Base-by-base conservation (phyloP, 2,888 invertebrate species). In the Prosapia bicincta region DNA sequence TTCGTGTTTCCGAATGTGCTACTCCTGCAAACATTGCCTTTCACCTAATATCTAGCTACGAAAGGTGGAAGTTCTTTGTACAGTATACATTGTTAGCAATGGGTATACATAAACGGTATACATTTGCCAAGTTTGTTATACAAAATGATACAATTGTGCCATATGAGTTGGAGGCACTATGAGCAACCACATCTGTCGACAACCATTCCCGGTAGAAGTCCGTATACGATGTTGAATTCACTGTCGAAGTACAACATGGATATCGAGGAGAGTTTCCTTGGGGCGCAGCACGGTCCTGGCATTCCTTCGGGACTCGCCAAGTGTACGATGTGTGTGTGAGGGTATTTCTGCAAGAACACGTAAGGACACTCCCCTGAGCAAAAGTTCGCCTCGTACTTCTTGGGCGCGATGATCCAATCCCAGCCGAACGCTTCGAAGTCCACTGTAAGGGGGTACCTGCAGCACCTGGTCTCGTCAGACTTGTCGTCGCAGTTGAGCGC, bases 381-480 rank as follows among this genome's bases (percentile, higher is more conserved):
- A 87, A 97, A 97, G 86, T 96, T 96, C 7, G 98, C 98, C 83
- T 95, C 94, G 87, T 98, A 99, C 81, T 91, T 89, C 82, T 95
- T 96, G 0, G 99, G 99, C 0, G 97, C 97, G 77, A 99, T 96
- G 82, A 99, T 95, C 92, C 97, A 99, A 84, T 98, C 96, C 97
- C 98, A 98, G 26, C 97, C 97, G 83, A 98, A 97, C 83, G 93
- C 92, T 81, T 94, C 94, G 85, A 99, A 99, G 87, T 98, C 96
- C 20, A 99, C 96, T 15, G 92, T 92, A 66, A 98, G 88, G 0
- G 97, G 97, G 85, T 97, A 97, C 3, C 98, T 92, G 84, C 99
- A 99, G 86, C 99, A 99, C 68, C 95, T 89, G 28, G 91, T 89
- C 83, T 97, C 95, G 80, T 92, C 88, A 10, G 91, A 90, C 80